Evolutionary conservation across 2,888 invertebrate genomes (phyloP), one percentile per base, ranked within the genome.

Genomic region (Diaprepes abbreviatus): DNA sequence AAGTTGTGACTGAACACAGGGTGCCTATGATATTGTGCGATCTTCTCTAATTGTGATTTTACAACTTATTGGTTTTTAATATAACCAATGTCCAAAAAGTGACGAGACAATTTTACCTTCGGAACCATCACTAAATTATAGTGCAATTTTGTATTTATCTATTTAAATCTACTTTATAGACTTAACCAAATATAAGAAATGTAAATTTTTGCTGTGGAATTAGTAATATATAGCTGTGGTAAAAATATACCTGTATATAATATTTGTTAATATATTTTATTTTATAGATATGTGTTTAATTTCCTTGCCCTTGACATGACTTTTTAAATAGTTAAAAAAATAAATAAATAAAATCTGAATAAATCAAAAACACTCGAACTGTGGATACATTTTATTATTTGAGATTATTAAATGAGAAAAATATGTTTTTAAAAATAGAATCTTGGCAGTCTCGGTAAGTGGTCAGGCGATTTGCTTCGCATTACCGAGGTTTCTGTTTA

Each of bases 1-100:
- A 28, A 43, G 70, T 54, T 55, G 59, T 72, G 76, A 77, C 76
- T 76, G 76, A 78, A 73, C 66, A 75, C 74, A 75, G 76, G 77
- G 78, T 79, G 79, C 77, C 78, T 76, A 74, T 72, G 72, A 74
- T 64, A 70, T 71, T 57, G 68, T 63, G 38, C 70, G 70, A 73
- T 73, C 69, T 69, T 60, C 71, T 72, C 71, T 70, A 72, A 74
- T 40, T 74, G 76, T 75, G 75, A 75, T 77, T 74, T 70, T 66
- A 69, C 68, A 67, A 63, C 14, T 66, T 71, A 63, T 71, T 70
- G 67, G 72, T 73, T 75, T 74, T 73, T 33, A 68, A 62, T 69
- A 31, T 69, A 65, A 73, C 68, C 66, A 66, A 63, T 54, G 19
- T 55, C 45, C 52, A 57, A 67, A 66, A 69, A 57, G 64, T 60